A percentile compares a stretch with the other conserved stretches of the same genome.
Conservation (phyloP, 64 coral and sea anemone species). For the Montipora foliosa region DNA sequence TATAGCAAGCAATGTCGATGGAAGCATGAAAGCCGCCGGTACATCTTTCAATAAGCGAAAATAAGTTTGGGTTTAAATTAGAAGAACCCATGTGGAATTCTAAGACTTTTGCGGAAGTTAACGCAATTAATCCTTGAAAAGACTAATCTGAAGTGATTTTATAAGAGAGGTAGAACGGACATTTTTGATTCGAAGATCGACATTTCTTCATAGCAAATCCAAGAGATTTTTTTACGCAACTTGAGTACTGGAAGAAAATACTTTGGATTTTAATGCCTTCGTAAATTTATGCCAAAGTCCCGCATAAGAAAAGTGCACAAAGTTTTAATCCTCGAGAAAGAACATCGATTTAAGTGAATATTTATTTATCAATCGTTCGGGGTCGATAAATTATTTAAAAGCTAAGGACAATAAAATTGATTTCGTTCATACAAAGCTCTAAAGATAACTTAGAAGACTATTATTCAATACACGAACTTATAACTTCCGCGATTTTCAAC, state of each 20-base stretch:
- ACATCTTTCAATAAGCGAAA: background rate
- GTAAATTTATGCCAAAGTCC: background rate
- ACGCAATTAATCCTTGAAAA: too few relatives aligned
- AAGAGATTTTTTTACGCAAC: background rate
- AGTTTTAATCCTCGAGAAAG: background rate
- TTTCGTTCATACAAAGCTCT: background rate
- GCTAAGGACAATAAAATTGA: background rate
- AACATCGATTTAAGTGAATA: background rate
- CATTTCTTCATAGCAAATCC: background rate
- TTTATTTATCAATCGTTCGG: background rate
- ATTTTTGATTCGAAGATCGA: background rate
- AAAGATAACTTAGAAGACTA: background rate
- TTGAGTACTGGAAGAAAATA: background rate
- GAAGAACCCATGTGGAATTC: background rate
- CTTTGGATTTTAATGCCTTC: background rate
- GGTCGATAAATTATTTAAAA: background rate
- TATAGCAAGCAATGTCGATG: slow-evolving; percentile 33
- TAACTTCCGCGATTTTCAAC: background rate
- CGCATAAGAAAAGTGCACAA: background rate
- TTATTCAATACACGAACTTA: background rate
- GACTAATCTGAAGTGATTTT: too few relatives aligned
- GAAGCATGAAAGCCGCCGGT: slow-evolving; percentile 29
- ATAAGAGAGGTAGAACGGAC: background rate
- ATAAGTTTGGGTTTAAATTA: background rate
- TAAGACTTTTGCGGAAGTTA: background rate